Conservation (phyloP, 2,113 vertebrate species). For the Phycodurus eques region DNA sequence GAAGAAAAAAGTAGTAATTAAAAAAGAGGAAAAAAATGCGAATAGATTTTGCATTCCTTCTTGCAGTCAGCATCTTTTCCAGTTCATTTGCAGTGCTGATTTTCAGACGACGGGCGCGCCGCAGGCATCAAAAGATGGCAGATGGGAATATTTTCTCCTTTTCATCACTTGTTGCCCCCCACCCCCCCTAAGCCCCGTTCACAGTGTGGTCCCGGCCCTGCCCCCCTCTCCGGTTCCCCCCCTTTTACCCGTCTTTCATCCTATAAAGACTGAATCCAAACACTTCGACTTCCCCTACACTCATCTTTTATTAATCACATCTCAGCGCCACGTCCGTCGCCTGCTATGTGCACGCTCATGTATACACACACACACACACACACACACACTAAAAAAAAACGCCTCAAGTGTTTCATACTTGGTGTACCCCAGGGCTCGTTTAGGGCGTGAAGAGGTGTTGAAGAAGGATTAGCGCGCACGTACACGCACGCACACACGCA, state of each 20-base stretch:
- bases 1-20: too few relatives aligned
- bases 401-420: constrained; percentile 70
- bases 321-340: constrained; percentile 52
- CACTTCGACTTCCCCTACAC: constrained; percentile 56
- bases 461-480: constrained; percentile 30
- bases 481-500: background rate
- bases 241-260: constrained; percentile 76
- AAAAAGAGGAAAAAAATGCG: background rate
- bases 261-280: constrained; percentile 47
- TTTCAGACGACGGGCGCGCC: constrained; percentile 23
- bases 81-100: background rate
- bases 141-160: constrained; percentile 29
- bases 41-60: too few relatives aligned
- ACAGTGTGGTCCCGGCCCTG: constrained; percentile 52
- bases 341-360: background rate
- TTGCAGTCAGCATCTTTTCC: background rate
- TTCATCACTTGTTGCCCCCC: constrained; percentile 27
- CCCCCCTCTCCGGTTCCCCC: constrained; percentile 41
- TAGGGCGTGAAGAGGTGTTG: constrained; percentile 57
- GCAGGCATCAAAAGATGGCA: constrained; percentile 54
- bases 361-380: background rate
- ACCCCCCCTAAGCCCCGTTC: constrained; percentile 30
- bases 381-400: constrained; percentile 28
- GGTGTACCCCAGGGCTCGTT: constrained; percentile 26
- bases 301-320: constrained; percentile 72